These are phyloP conservation scores for Heteropelma amictum DNA, from an alignment of 2,888 invertebrate genomes.

Conservation along the genomic window DNA sequence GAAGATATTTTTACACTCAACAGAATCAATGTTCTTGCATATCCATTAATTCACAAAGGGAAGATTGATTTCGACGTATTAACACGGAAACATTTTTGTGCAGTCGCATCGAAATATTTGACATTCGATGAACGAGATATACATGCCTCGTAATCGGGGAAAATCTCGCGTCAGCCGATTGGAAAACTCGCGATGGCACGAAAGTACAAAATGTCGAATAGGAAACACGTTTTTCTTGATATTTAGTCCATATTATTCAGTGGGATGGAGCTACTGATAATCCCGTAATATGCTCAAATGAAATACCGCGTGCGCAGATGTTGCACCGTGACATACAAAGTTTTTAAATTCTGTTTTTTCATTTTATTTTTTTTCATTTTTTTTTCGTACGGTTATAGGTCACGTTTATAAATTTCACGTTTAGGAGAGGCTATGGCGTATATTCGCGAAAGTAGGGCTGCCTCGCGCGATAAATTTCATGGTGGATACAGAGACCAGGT, in stretches of 20 bases:
- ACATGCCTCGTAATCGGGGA: no score
- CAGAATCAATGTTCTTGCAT: no score
- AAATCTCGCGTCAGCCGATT: no score
- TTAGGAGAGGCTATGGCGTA: constrained; percentile 9
- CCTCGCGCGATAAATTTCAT: constrained; percentile 47
- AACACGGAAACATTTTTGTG: no score
- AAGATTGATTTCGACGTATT: no score
- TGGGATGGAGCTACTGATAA: neutral
- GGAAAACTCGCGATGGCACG: no score
- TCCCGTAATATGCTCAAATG: neutral
- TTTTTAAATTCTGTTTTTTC: constrained; percentile 4
- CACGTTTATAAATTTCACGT: constrained; percentile 38
- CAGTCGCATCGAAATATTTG: no score
- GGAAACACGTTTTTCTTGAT: neutral
- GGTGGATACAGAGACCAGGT: constrained; percentile 34
- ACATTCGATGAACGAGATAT: no score
- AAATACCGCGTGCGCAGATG: constrained; percentile 38
- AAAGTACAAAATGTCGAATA: neutral
- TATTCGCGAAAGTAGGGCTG: constrained; percentile 50
- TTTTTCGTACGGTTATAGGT: constrained; percentile 5
- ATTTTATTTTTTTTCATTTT: neutral
- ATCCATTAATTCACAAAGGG: no score
- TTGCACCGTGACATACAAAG: constrained; percentile 19
- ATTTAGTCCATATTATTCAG: neutral
- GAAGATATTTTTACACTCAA: no score